Evolutionary conservation across 2,797 vertebrate genomes (phyloP).

Genomic region (Scolopax bukidnonensis): DNA sequence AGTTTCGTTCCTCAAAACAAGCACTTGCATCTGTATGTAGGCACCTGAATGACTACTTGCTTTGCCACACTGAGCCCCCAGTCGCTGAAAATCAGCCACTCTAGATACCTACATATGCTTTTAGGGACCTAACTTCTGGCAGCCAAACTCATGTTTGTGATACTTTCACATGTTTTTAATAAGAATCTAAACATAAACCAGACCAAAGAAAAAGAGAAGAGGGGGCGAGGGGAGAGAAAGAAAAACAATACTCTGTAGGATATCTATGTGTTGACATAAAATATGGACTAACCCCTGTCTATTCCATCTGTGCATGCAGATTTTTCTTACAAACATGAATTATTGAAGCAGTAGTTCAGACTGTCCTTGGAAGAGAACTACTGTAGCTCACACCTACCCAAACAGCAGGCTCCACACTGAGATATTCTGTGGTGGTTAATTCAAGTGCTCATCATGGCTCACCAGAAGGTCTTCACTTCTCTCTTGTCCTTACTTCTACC

Average conservation of each 20-base stretch:
- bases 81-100: neutral
- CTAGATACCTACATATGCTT: neutral
- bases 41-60: neutral
- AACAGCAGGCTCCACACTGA: neutral
- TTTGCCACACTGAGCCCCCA: neutral
- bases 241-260: constrained; percentile 14
- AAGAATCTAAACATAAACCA: constrained; percentile 42
- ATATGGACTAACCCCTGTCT: neutral
- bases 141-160: constrained; percentile 10
- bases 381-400: neutral
- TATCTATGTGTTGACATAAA: constrained; percentile 46
- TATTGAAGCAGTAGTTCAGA: neutral
- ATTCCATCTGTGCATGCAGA: neutral
- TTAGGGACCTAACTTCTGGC: constrained; percentile 2
- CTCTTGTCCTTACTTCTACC: neutral
- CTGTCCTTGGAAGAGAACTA: neutral
- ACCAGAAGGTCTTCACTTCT: neutral
- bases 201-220: neutral
- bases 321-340: neutral
- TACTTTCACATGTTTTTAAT: constrained; percentile 48
- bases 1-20: neutral
- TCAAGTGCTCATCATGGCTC: neutral
- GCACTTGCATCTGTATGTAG: neutral
- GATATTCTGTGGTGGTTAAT: neutral
- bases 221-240: neutral